Percentiles rank a stretch among this genome's conserved stretches.
Conservation (phyloP, 1,140 invertebrate species). For the Psix sp. region DNA sequence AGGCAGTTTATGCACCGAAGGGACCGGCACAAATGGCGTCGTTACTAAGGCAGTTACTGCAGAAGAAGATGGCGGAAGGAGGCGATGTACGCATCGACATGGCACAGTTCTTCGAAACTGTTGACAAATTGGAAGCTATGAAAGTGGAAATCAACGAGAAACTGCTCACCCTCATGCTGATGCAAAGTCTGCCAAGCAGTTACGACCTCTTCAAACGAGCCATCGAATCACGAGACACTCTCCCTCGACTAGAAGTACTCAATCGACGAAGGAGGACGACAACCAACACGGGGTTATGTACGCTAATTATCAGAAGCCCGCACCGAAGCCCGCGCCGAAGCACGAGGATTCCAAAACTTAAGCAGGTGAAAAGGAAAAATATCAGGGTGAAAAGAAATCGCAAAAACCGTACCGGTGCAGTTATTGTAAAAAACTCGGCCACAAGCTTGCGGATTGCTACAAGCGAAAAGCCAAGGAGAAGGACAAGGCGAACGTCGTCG, state of each 20-base stretch:
- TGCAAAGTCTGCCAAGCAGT: constrained; percentile 12
- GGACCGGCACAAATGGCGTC: constrained; percentile 7
- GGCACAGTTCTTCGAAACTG: constrained; percentile 14
- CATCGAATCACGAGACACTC: constrained; percentile 9
- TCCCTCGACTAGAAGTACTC: constrained; percentile 1
- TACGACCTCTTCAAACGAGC: constrained; percentile 14
- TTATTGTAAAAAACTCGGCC: neutral
- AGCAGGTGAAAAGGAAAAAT: neutral
- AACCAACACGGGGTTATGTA: neutral
- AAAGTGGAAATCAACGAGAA: neutral
- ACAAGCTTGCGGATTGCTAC: neutral
- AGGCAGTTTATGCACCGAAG: constrained; percentile 2
- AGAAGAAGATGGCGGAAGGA: constrained; percentile 7
- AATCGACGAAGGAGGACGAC: neutral
- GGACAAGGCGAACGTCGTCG: neutral
- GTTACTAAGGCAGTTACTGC: constrained; percentile 4
- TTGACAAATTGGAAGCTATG: constrained; percentile 7
- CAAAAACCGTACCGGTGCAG: neutral
- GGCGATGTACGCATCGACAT: constrained; percentile 4
- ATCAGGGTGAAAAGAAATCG: neutral
- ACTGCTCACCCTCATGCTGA: constrained; percentile 2
- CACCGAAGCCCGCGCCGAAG: no score
- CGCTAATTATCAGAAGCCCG: neutral
- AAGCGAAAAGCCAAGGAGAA: neutral
- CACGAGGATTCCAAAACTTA: neutral